Evolutionary conservation across 2,113 vertebrate genomes (phyloP).

Genomic region (Cyprinodon brontotheroides): DNA sequence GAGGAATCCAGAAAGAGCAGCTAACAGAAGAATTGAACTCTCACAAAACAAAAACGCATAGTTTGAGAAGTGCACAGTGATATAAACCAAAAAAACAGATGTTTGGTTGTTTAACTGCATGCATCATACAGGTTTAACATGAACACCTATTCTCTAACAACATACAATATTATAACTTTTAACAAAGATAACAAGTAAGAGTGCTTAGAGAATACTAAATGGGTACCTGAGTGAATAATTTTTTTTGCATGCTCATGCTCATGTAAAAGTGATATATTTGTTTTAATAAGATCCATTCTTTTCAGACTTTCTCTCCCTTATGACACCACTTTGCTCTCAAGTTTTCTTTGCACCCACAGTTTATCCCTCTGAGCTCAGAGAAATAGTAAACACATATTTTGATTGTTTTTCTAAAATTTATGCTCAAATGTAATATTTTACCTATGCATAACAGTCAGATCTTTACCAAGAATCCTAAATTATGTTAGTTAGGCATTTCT

Average conservation of each 20-base stretch:
- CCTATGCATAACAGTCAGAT: not conserved
- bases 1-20: constrained; percentile 66
- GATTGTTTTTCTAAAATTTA: not conserved
- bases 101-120: constrained; percentile 43
- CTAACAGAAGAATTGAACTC: constrained; percentile 57
- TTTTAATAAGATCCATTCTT: constrained; percentile 53
- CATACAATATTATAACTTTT: constrained; percentile 33
- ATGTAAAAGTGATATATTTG: constrained; percentile 43
- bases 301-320: constrained; percentile 41
- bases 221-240: constrained; percentile 40
- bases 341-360: constrained; percentile 45
- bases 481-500: not conserved
- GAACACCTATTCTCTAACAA: constrained; percentile 28
- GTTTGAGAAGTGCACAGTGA: constrained; percentile 47
- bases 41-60: constrained; percentile 26
- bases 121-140: constrained; percentile 29
- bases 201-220: constrained; percentile 40
- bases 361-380: constrained; percentile 62
- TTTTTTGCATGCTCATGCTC: constrained; percentile 50
- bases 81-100: constrained; percentile 11
- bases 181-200: constrained; percentile 3
- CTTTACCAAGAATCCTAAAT: not conserved
- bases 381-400: constrained; percentile 6
- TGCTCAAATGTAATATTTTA: not conserved
- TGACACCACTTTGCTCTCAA: constrained; percentile 41